Evolutionary conservation across 1,140 invertebrate species (phyloP).

Genomic region (Pseudomyrmex pallidus): DNA sequence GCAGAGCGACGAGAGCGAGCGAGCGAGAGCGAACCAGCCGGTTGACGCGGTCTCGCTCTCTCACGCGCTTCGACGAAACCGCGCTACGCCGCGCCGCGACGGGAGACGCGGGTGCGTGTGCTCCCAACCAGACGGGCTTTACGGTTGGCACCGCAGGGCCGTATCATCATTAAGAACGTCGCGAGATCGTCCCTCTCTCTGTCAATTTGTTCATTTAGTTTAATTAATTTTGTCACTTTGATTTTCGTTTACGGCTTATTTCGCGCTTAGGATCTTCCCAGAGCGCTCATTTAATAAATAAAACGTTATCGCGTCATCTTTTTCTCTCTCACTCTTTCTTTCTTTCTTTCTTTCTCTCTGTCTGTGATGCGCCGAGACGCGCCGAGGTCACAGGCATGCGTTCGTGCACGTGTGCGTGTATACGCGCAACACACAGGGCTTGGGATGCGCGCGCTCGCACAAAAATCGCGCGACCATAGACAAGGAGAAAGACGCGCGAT

Average conservation of each 20-base stretch:
- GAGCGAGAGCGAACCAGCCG: conserved; percentile 51
- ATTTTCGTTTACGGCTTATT: too few species aligned
- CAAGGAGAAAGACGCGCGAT: background rate
- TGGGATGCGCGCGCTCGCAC: background rate
- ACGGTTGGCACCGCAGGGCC: conserved; percentile 77
- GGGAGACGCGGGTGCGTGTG: conserved; percentile 81
- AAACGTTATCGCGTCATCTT: too few species aligned
- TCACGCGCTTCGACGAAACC: conserved; percentile 27
- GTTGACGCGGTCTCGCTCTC: conserved; percentile 57
- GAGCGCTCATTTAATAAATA: too few species aligned
- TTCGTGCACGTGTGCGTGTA: background rate
- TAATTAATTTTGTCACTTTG: too few species aligned
- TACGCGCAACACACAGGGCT: background rate
- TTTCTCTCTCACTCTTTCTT: too few species aligned
- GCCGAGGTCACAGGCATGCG: conserved; percentile 12
- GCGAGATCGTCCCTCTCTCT: background rate
- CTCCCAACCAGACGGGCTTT: conserved; percentile 81
- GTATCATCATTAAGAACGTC: conserved; percentile 58
- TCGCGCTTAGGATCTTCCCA: too few species aligned
- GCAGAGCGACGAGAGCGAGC: conserved; percentile 67
- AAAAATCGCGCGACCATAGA: conserved; percentile 8
- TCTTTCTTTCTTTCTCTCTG: background rate
- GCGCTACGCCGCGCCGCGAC: background rate
- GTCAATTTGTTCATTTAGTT: background rate
- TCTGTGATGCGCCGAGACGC: background rate